Evolutionary conservation across 2,888 invertebrate species (phyloP), one percentile per base, ranked within the genome.

Genomic region (Mactromeris polynyma): DNA sequence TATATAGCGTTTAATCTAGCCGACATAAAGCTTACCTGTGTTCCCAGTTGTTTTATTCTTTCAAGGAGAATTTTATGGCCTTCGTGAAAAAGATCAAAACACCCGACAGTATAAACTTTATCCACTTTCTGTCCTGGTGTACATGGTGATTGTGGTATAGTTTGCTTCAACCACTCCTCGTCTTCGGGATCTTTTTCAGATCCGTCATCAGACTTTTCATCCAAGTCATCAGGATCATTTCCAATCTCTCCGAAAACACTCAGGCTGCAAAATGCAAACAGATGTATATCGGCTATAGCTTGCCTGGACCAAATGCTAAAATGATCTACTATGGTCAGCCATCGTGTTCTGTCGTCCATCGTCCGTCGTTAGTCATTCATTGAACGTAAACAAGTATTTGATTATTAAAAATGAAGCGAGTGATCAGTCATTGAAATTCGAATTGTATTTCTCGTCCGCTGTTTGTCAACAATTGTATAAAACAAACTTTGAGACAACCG

Each of bases 11-110:
- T 42, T 46, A n/a, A 46, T 46, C 9, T 46, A 46, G 17, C 46
- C 46, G 46, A 17, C 46, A 4, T 40, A 11, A 11, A 33, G n/a
- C 80, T 36, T 84, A 95, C 96, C 94, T 95, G 94, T 90, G 92
- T 94, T 0, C 95, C 96, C 11, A 95, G 81, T 14, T 89, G 83
- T 73, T 93, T 90, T 92, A 96, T 93, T 73, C 94, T 91, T 81
- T 94, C 90, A 58, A 96, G 83, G 19, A 95, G 86, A 54, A 90
- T 87, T 3, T 93, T 88, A 85, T 96, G 96, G 21, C 96, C 96
- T 36, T 93, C 89, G 80, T 96, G 96, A 89, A 96, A 95, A 54
- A 96, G 89, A 85, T 96, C 96, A 89, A 95, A 96, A 87, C 96
- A 96, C 40, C 96, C 96, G 26, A 95, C 91, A 1, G 95, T 95